Percentiles rank a stretch among this genome's conserved stretches.
These are phyloP conservation scores for Amblyopsis rosae DNA, from an alignment of 2,113 vertebrate genomes.

Conservation along the genomic window DNA sequence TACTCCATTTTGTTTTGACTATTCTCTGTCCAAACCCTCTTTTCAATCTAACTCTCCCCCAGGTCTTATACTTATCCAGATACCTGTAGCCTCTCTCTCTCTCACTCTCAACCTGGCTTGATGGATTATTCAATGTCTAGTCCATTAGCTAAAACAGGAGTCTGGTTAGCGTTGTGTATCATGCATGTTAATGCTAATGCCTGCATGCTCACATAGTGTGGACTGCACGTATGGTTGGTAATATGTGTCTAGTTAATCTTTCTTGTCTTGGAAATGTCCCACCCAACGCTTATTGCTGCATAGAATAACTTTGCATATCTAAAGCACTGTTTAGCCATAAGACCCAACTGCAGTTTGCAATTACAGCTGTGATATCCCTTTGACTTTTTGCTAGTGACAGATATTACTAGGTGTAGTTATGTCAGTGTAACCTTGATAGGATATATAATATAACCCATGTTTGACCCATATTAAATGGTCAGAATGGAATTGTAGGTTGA, in stretches of 20 bases:
- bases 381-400: too few relatives aligned
- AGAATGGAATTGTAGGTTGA: too few relatives aligned
- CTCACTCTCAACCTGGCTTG: neutral
- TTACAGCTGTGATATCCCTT: too few relatives aligned
- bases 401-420: too few relatives aligned
- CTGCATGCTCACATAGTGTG: neutral
- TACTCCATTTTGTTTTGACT: neutral
- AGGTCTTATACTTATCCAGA: neutral
- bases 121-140: constrained; percentile 36
- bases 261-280: neutral
- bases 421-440: too few relatives aligned
- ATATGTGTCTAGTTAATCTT: neutral
- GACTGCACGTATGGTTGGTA: neutral
- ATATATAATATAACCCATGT: too few relatives aligned
- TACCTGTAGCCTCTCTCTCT: neutral
- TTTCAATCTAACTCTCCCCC: constrained; percentile 11
- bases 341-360: too few relatives aligned
- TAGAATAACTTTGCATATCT: too few relatives aligned
- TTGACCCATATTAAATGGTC: too few relatives aligned
- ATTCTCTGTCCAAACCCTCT: too few relatives aligned
- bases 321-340: too few relatives aligned
- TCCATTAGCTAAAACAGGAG: constrained; percentile 20
- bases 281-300: too few relatives aligned
- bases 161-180: constrained; percentile 6
- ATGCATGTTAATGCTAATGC: constrained; percentile 26